Evolutionary conservation across 2,113 vertebrate species (phyloP), one percentile per base, ranked within the genome.

Genomic region (Mesocricetus auratus): DNA sequence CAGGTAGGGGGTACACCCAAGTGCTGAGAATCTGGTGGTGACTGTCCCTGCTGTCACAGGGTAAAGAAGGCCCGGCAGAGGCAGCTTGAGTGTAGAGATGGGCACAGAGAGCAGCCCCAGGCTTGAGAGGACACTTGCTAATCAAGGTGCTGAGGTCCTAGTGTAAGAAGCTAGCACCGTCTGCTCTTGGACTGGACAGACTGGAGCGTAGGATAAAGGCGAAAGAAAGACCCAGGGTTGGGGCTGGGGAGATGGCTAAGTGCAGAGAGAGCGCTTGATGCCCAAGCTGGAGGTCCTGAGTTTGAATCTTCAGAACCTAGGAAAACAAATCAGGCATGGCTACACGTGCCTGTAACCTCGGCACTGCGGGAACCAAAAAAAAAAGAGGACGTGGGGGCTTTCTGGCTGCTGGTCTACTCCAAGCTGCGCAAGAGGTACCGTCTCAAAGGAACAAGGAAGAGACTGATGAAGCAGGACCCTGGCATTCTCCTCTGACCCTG

Each of bases 91-190:
- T 64, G 17, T 87, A 60, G 82, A 71, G 62, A 71, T 58, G 5
- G 0, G 42, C 64, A 19, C 1, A 13, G 31, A 68, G 21, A 39
- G 26, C 31, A 36, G 36, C 1, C 19, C 11, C 36, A 7, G 42
- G 71, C 22, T 74, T 5, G 0, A 89, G 56, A 73, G 64, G 45
- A 60, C 31, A 9, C 47, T n/a, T 26, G 89, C 15, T 16, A 15
- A 75, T 29, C 53, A 45, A 7, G 47, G 60, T 53, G 33, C 36
- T n/a, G 36, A 64, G 24, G 71, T 66, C 81, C 19, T 24, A 71
- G 33, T 19, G 19, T 24, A 13, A 58, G 58, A 42, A 13, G 5
- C 0, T 36, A 66, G 26, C 39, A 24, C n/a, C 0, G 0, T 53
- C 33, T 12, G 11, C 5, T 36, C 69, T 81, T 62, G 53, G 60